A percentile compares a stretch with the other conserved stretches of the same genome.
Evolutionary conservation across 2,888 invertebrate genomes (phyloP).

Genomic region (Lasioglossum morio): DNA sequence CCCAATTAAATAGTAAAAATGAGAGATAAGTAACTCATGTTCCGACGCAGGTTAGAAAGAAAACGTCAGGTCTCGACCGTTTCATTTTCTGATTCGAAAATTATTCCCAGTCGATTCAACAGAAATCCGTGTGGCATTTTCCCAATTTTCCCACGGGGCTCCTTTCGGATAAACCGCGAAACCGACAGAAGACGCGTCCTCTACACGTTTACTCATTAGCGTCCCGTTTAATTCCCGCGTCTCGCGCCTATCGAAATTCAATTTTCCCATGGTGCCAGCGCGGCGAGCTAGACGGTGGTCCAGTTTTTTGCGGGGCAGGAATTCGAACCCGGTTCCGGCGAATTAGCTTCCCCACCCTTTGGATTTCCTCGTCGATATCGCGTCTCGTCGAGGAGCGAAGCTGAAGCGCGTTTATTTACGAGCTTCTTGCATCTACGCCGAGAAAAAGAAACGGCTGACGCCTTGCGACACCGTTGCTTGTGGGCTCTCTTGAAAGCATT

Average conservation of each 20-base stretch:
- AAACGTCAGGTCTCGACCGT: too few relatives aligned
- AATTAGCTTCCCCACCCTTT: background rate
- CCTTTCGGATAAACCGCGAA: background rate
- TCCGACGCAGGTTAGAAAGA: too few relatives aligned
- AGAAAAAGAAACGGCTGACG: background rate
- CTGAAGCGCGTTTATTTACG: background rate
- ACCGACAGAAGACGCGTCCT: background rate
- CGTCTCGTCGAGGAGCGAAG: background rate
- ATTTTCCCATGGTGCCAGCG: background rate
- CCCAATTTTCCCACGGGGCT: background rate
- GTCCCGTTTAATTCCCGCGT: background rate
- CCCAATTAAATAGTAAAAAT: too few relatives aligned
- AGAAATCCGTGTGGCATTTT: background rate
- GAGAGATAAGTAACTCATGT: too few relatives aligned
- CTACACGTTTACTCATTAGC: background rate
- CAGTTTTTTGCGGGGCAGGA: background rate
- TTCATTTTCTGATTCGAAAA: background rate
- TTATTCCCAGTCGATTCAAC: conserved; percentile 41
- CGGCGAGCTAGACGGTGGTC: background rate
- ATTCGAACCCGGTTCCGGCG: background rate
- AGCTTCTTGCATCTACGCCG: background rate
- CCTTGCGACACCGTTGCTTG: background rate
- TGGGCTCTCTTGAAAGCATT: background rate
- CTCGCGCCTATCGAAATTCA: conserved; percentile 6
- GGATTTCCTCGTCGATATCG: conserved; percentile 8